Base-by-base conservation (phyloP, 2,113 vertebrate genomes). In the Epinephelus moara region DNA sequence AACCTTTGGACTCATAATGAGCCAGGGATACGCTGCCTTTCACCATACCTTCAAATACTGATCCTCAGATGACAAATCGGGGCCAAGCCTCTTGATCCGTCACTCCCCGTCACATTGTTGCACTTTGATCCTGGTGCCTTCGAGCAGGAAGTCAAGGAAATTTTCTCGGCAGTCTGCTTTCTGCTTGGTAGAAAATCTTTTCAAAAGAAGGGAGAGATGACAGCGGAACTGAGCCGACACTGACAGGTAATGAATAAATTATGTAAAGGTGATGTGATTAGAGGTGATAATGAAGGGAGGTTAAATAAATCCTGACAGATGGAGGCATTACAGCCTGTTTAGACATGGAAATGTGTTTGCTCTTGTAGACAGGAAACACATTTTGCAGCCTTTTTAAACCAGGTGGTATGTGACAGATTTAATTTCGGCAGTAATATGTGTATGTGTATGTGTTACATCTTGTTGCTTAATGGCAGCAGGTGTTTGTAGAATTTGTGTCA, bases 71-170 rank as follows among this genome's bases (percentile, higher is more conserved):
- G 64, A 80, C 81, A 55, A 59, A 63, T 47, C 2, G 2, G 4
- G 33, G 21, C 82, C 84, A n/a, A 42, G 84, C 92, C 82, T 63
- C 75, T 3, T 27, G 7, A 68, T 61, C 42, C 9, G 78, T 83
- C 82, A 72, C 80, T 81, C 56, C 81, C 81, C 21, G 4, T 78
- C 64, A 19, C 5, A 17, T 62, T 12, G 53, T 52, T 88, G 93
- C 67, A 93, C 95, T 96, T 96, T 95, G 92, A 84, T 78, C 91
- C 42, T n/a, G 13, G 8, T 56, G 68, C 21, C 40, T 78, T 50
- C 6, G 10, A 66, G 53, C 75, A 93, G 91, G 87, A 94, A 93
- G 80, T 86, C 25, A 0, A 60, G 69, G 15, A 71, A n/a, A 21
- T 82, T 60, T 73, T 82, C 17, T 56, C 6, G 0, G 0, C 25